Conservation (phyloP, 2,797 vertebrate species). For the Chaenodraco wilsoni region DNA sequence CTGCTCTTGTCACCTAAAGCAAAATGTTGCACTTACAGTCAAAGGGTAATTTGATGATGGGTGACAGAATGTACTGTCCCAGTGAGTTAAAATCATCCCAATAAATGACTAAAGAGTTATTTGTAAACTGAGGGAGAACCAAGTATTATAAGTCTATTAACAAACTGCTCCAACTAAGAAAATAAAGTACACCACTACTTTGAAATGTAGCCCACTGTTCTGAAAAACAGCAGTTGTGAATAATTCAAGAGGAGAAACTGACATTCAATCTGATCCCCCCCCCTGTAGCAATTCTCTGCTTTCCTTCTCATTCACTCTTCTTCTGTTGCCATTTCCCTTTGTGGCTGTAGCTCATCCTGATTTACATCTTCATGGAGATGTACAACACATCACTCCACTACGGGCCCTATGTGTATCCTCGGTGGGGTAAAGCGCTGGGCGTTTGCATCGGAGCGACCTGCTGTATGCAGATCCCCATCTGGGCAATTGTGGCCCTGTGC, state of each 20-base stretch:
- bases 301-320: constrained; percentile 3
- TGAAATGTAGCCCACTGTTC: constrained; percentile 30
- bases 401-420: constrained; percentile 83
- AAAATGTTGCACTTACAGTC: constrained; percentile 8
- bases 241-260: constrained; percentile 64
- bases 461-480: constrained; percentile 88
- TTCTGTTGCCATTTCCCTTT: constrained; percentile 3
- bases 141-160: background rate
- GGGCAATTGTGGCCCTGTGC: constrained; percentile 83
- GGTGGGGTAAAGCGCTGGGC: constrained; percentile 86
- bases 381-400: constrained; percentile 82
- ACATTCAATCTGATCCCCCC: constrained; percentile 50
- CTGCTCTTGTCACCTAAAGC: constrained; percentile 8
- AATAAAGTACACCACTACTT: constrained; percentile 9
- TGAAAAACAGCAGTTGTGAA: constrained; percentile 43
- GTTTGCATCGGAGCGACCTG: constrained; percentile 84
- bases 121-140: background rate
- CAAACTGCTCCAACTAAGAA: background rate
- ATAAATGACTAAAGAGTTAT: constrained; percentile 8
- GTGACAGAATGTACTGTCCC: background rate
- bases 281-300: constrained; percentile 27
- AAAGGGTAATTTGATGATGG: constrained; percentile 28
- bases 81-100: constrained; percentile 6
- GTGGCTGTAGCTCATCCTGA: constrained; percentile 82
- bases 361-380: constrained; percentile 88